Conservation (phyloP, 2,888 invertebrate species). For the Augiades crinisus region DNA sequence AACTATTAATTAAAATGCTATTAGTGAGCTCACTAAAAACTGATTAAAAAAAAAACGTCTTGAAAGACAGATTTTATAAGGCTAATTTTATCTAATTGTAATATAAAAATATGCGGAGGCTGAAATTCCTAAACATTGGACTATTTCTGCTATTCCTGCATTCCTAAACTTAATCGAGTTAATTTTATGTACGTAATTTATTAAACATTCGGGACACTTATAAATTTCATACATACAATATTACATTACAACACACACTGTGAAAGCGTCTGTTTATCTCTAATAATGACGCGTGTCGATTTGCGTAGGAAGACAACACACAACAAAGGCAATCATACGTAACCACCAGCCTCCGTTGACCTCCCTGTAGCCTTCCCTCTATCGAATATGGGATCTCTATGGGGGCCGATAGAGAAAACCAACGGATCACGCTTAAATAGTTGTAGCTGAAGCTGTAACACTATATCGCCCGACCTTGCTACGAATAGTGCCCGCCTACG, state of each 20-base stretch:
- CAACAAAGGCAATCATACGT: slow-evolving; percentile 48
- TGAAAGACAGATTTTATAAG: too few species aligned
- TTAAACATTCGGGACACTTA: background rate
- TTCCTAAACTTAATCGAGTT: too few species aligned
- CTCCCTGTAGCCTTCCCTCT: slow-evolving; percentile 31
- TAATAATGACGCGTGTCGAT: slow-evolving; percentile 54
- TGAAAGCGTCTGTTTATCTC: slow-evolving; percentile 31
- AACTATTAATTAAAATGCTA: too few species aligned
- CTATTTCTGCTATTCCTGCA: too few species aligned
- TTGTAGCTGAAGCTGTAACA: slow-evolving; percentile 58
- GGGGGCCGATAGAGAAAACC: slow-evolving; percentile 21
- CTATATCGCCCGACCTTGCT: slow-evolving; percentile 77
- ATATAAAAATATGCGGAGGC: too few species aligned
- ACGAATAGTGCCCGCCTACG: slow-evolving; percentile 76
- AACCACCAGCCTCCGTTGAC: slow-evolving; percentile 43
- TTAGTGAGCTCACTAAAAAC: too few species aligned
- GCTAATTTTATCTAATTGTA: too few species aligned
- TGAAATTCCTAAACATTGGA: too few species aligned
- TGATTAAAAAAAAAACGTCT: too few species aligned
- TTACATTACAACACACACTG: slow-evolving; percentile 11
- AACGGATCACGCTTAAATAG: slow-evolving; percentile 35
- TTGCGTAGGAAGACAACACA: slow-evolving; percentile 56
- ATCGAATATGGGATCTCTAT: slow-evolving; percentile 23
- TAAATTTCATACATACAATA: background rate
- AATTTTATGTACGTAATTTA: too few species aligned